Percentiles rank a stretch among this genome's conserved stretches.
Evolutionary conservation across 2,888 invertebrate genomes (phyloP).

Genomic region (Agapostemon virescens): DNA sequence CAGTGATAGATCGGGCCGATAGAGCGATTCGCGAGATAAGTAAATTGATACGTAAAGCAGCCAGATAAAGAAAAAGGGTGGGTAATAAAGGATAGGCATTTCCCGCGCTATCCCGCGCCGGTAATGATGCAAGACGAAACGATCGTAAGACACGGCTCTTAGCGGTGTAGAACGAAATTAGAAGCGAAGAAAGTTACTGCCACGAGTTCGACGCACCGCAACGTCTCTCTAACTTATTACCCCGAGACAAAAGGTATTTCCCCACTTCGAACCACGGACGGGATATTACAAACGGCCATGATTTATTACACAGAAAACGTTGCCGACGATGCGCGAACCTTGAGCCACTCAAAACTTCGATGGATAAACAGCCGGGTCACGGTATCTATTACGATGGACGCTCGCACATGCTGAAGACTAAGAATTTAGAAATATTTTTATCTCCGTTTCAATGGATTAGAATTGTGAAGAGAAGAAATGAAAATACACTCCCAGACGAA

Average conservation of each 20-base stretch:
- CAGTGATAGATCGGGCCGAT: slow-evolving; percentile 61
- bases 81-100: slow-evolving; percentile 64
- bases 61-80: slow-evolving; percentile 57
- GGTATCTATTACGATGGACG: slow-evolving; percentile 1
- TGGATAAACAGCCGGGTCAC: not conserved
- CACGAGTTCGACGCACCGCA: slow-evolving; percentile 50
- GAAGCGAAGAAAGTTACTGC: slow-evolving; percentile 56
- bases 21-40: slow-evolving; percentile 68
- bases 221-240: slow-evolving; percentile 50
- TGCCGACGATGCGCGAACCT: slow-evolving; percentile 1
- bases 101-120: slow-evolving; percentile 41
- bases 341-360: slow-evolving; percentile 12
- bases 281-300: slow-evolving; percentile 39
- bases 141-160: slow-evolving; percentile 52
- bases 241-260: slow-evolving; percentile 36
- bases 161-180: slow-evolving; percentile 63
- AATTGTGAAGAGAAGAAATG: not conserved
- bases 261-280: not conserved
- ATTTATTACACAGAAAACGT: slow-evolving; percentile 48
- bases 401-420: not conserved
- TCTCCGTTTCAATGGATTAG: not conserved
- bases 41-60: slow-evolving; percentile 68
- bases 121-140: slow-evolving; percentile 65
- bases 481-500: too few species aligned
- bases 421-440: not conserved